Base-by-base conservation (phyloP, 2,888 invertebrate genomes). In the Plagiodera versicolora region DNA sequence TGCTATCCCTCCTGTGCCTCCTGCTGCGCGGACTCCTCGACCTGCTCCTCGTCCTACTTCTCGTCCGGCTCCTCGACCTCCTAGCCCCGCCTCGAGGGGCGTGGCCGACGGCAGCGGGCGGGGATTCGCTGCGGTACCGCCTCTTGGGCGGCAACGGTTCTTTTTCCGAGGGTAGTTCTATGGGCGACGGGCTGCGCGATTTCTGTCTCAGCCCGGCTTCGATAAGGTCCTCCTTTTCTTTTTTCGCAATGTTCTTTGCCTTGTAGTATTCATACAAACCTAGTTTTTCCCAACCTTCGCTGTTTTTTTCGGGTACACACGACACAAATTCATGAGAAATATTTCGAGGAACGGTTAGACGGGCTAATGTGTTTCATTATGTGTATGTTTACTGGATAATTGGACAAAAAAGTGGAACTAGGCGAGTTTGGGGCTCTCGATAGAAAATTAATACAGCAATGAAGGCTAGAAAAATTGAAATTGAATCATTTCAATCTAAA, bases 221-320 rank as follows among this genome's bases (percentile, higher is more conserved):
- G 58, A 94, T 87, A 56, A 91, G 90, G 65, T 94, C 92, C 74
- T 94, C 92, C 77, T 94, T 95, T 75, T 90, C 88, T 76, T 93
- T 94, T 69, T 90, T 88, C 1, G 96, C 95, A 61, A 89, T 87
- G 79, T 95, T 93, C 81, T 98, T 99, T 5, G 95, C 94, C 82
- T 95, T 95, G 82, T 95, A 98, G 82, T 96, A 99, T 81, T 99
- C 98, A 80, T 96, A 97, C 57, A 99, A 84, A 65, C 96, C 98
- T 75, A 98, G 84, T 81, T 95, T 95, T 80, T 99, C 99, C 98
- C 98, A 99, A 28, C 98, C 98, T 80, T 98, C 98, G 80, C 91
- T 91, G 79, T 57, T 65, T 61, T 56, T 58, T 58, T 16, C 4
- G 19, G 28, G 39, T n/a, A 14, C 14, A 63, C 56, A 62, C 58